These are phyloP conservation scores for Pristionchus entomophagus DNA, from an alignment of 2,888 invertebrate genomes.

Conservation along the genomic window DNA sequence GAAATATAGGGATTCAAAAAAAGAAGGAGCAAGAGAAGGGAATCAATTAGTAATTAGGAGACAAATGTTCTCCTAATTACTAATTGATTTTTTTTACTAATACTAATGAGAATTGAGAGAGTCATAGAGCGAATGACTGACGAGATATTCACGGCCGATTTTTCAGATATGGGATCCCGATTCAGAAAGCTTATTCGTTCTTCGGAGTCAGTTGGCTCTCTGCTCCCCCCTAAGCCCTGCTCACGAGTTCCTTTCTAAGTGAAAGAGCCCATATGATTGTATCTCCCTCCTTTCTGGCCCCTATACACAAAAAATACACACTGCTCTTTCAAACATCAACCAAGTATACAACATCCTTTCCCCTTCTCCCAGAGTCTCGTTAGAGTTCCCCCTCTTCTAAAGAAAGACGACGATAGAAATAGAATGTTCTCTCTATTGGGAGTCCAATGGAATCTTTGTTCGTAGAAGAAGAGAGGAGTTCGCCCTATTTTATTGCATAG, in stretches of 20 bases:
- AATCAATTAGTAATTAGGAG: no score
- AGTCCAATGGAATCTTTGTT: conserved; percentile 34
- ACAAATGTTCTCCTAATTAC: no score
- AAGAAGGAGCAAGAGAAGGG: no score
- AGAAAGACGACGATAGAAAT: conserved; percentile 22
- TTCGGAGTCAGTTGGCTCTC: background rate
- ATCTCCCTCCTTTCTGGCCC: background rate
- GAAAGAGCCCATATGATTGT: conserved; percentile 25
- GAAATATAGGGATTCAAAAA: no score
- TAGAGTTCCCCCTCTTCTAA: conserved; percentile 6
- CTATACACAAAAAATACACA: background rate
- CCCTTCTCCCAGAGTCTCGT: conserved; percentile 40
- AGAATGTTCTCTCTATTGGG: background rate
- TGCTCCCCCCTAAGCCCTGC: background rate
- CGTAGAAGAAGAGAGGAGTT: background rate
- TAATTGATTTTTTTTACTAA: no score
- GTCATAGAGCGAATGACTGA: no score
- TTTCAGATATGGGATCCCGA: no score
- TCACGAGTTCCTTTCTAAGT: conserved; percentile 23
- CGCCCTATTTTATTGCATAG: background rate
- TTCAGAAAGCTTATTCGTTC: conserved; percentile 39
- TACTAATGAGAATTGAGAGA: no score
- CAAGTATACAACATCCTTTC: conserved; percentile 36
- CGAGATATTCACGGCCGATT: no score
- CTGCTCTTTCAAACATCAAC: conserved; percentile 41